Evolutionary conservation across 2,113 vertebrate species (phyloP), one percentile per base, ranked within the genome.

Genomic region (Pimephales promelas): DNA sequence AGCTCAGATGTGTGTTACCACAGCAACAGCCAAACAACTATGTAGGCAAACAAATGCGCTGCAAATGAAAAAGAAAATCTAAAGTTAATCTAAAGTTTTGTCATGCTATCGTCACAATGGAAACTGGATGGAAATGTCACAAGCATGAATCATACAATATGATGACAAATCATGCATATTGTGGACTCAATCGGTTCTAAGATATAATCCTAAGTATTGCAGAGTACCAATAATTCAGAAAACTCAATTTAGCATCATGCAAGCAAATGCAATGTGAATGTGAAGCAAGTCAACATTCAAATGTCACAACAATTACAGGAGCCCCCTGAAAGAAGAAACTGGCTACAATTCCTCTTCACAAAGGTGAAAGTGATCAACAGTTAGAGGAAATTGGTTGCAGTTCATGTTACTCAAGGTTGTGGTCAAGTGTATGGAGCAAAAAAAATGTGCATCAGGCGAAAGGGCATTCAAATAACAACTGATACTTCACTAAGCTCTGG

Each of bases 341-440:
- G 2, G 56, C 28, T 14, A 56, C 24, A 78, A 78, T 45, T 78
- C 31, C 13, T 61, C 56, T 57, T 36, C 11, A 78, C 8, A 61
- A 79, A 78, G 56, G 31, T 78, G 14, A 78, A 59, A 79, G 36
- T 28, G 1, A 20, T 26, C 13, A n/a, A 79, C 57, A 16, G 36
- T 79, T 61, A 79, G 14, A 62, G 57, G 76, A 62, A 79, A 61
- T 61, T 13, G 40, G 56, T 79, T 47, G 54, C 76, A 47, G 24
- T 77, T 77, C 40, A 10, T n/a, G 74, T 79, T 79, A 62, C 57
- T 45, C 76, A 79, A 79, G 76, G 22, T 16, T 79, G 76, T 79
- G 54, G 34, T 43, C 45, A 79, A 61, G 36, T 8, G 31, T 40
- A 18, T n/a, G 24, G 14, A 62, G 36, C 76, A 62, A 61, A 79